Evolutionary conservation across 2,113 vertebrate genomes (phyloP), one percentile per base, ranked within the genome.

Genomic region (Tichodroma muraria): DNA sequence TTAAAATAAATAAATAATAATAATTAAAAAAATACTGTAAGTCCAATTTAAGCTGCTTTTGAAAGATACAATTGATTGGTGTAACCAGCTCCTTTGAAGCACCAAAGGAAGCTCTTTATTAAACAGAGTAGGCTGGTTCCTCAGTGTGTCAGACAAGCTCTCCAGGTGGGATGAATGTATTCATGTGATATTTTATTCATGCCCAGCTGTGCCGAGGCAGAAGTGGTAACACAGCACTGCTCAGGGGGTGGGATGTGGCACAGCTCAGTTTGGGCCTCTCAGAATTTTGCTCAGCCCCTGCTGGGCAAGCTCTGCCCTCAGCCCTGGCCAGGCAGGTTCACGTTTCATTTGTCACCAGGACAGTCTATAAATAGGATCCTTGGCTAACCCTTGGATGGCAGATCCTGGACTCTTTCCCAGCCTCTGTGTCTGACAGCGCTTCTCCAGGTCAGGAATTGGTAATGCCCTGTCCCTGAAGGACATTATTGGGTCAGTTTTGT

Each of bases 151-250:
- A 88, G 84, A 68, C 88, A 80, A 82, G 52, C 75, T 89, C 82
- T 38, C 69, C 75, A 80, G 88, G 86, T 83, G 70, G 77, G 52
- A 86, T 81, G 87, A 89, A 88, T 60, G 25, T 8, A 75, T 83
- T 85, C 47, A 15, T 56, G 76, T 25, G 75, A 65, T 94, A 35
- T 91, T 92, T 94, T 88, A 93, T 95, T 78, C 75, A 83, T n/a
- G 24, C 22, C 1, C 12, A 70, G 80, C 65, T 40, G 77, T 73
- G 64, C 4, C 9, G 64, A 54, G 2, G 2, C 13, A 13, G 80
- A 11, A 4, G 33, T 49, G 85, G 16, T 49, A 47, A 21, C 9
- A 9, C 1, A 4, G 50, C 59, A 7, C 47, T 1, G 11, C 84
- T 80, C 54, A 49, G 66, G 35, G 68, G 8, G 4, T 22, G 42